Conservation (phyloP, 2,797 vertebrate species). For the Sciurus carolinensis region DNA sequence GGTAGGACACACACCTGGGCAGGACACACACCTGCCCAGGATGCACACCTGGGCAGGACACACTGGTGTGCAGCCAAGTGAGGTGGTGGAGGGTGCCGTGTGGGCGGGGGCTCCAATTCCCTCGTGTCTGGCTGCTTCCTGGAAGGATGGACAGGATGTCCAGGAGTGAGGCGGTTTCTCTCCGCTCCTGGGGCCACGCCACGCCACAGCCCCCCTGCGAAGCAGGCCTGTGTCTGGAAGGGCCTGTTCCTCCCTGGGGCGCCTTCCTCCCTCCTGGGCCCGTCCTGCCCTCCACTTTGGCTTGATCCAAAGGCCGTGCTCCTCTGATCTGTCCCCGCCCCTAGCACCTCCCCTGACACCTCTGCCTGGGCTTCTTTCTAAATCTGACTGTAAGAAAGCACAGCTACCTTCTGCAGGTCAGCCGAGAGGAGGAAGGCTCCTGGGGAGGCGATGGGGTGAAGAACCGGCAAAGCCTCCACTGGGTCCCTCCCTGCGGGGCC, state of each 20-base stretch:
- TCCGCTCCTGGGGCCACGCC: neutral
- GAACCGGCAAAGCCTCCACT: too few relatives aligned
- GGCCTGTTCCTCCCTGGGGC: neutral
- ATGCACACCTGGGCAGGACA: too few relatives aligned
- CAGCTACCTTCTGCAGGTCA: neutral
- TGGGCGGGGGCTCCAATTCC: neutral
- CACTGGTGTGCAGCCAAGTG: neutral
- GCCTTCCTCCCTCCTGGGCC: neutral
- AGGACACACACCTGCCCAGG: too few relatives aligned
- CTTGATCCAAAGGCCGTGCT: constrained; percentile 16
- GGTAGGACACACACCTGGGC: too few relatives aligned
- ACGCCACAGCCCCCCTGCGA: neutral
- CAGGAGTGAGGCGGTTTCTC: neutral
- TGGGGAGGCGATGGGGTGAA: neutral
- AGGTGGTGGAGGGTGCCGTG: rapidly evolving
- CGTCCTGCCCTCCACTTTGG: neutral
- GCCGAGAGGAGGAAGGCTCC: neutral
- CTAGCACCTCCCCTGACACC: neutral
- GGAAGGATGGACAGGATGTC: neutral
- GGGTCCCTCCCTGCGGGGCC: neutral
- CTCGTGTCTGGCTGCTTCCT: neutral
- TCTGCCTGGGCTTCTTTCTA: constrained; percentile 24
- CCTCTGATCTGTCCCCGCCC: neutral
- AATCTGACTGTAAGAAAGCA: neutral
- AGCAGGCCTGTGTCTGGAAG: neutral